Base-by-base conservation (phyloP, 1,140 invertebrate species). In the Tenebrio molitor region DNA sequence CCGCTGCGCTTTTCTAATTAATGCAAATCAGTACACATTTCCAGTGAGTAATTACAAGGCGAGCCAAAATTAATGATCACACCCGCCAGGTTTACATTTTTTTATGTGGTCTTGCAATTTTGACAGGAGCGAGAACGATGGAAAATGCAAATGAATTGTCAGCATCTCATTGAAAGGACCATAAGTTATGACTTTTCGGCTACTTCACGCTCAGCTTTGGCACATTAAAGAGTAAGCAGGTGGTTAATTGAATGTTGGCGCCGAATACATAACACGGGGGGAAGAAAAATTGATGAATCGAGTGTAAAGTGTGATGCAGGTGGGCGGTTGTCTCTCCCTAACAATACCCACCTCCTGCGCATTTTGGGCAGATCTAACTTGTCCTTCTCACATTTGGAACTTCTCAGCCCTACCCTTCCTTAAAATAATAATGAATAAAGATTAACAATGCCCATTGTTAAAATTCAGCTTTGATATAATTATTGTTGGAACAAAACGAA, bases 381-480 rank as follows among this genome's bases (percentile, higher is more conserved):
- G 12, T 7, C 50, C 14, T 58, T 50, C 7, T 29, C 10, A 50
- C 12, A 46, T 16, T 29, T 17, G 29, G 19, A 29, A 58, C 50
- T 58, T 12, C 21, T 29, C 21, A 58, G 50, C 50, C 50, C 50
- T 58, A 58, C 50, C 50, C 50, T 1, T 58, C 8, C 46, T 19
- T 23, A 12, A 19, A 1, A 23, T 29, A 58, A 25, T 29, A 58
- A 58, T 58, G 46, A 53, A 23, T 53, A 53, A 53, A 29, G 10
- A 58, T 58, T 58, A 58, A 69, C 68, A 69, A 69, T 69, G 17
- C 14, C 46, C 23, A 69, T 69, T 69, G 68, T 69, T 69, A 25
- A 29, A 23, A 21, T 46, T 16, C 23, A n/a, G 44, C 16, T 50
- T 50, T 50, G 10, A 17, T 33, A 8, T 50, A 50, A 50, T 50